phyloP scores from a whole-genome alignment of 2,797 vertebrate species.

The Argentina silus region DNA sequence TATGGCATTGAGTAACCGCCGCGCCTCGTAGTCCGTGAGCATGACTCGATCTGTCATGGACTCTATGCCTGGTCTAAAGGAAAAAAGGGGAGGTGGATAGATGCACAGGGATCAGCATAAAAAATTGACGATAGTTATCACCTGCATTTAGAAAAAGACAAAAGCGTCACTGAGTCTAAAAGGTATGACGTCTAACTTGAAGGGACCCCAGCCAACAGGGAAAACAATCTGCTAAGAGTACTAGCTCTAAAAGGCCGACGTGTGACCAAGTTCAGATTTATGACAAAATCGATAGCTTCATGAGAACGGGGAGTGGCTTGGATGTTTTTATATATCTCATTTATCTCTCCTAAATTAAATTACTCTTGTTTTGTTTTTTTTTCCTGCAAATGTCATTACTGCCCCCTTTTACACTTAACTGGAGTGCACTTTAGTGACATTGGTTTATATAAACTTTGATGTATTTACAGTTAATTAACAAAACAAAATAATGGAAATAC shows the following conservation, averaged over 20 bases:
- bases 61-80: slow-evolving; percentile 82
- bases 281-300: slow-evolving; percentile 67
- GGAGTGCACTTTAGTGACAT: neutral
- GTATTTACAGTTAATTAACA: neutral
- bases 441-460: neutral
- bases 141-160: slow-evolving; percentile 42
- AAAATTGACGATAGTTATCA: slow-evolving; percentile 31
- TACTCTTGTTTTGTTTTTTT: slow-evolving; percentile 5
- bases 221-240: slow-evolving; percentile 74
- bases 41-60: slow-evolving; percentile 81
- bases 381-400: slow-evolving; percentile 19
- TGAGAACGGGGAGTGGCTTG: slow-evolving; percentile 41
- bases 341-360: slow-evolving; percentile 32
- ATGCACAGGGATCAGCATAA: slow-evolving; percentile 34
- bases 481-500: too few relatives aligned
- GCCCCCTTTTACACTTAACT: slow-evolving; percentile 1
- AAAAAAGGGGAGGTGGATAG: neutral
- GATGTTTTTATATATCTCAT: slow-evolving; percentile 39
- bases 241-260: slow-evolving; percentile 50
- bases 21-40: slow-evolving; percentile 89
- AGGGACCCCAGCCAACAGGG: slow-evolving; percentile 61
- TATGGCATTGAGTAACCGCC: slow-evolving; percentile 88
- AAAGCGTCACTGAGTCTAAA: slow-evolving; percentile 47
- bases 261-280: slow-evolving; percentile 65
- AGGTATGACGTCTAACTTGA: slow-evolving; percentile 58